Percentiles rank a stretch among this genome's conserved stretches.
phyloP scores from a whole-genome alignment of 2,113 vertebrate species.

The Centropus unirufus region DNA sequence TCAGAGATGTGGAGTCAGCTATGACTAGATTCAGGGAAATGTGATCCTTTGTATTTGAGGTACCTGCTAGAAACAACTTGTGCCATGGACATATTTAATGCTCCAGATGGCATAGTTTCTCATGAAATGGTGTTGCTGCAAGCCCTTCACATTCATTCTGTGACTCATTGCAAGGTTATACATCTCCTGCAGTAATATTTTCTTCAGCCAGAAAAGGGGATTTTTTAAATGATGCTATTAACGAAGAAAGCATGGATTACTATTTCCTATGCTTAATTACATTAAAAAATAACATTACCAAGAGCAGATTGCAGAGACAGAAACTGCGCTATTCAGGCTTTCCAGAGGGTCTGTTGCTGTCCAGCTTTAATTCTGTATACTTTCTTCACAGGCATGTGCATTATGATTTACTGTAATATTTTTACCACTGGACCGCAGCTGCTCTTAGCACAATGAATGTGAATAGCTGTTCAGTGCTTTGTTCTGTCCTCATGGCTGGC shows the following conservation, averaged over 20 bases:
- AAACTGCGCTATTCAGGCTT: neutral
- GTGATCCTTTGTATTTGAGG: neutral
- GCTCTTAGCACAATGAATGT: neutral
- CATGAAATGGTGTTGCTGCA: neutral
- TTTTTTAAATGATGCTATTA: neutral
- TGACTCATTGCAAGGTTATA: neutral
- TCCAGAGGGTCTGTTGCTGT: neutral
- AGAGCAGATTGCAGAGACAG: neutral
- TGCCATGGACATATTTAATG: neutral
- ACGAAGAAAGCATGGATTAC: neutral
- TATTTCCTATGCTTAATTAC: neutral
- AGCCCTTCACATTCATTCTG: neutral
- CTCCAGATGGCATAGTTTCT: constrained; percentile 15
- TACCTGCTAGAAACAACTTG: neutral
- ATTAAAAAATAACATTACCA: neutral
- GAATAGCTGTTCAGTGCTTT: neutral
- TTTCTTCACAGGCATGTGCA: neutral
- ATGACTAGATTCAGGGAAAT: neutral
- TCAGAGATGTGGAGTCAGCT: neutral
- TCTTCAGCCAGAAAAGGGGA: neutral
- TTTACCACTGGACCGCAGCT: neutral
- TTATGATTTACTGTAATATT: neutral
- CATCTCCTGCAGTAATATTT: neutral
- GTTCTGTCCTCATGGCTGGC: neutral
- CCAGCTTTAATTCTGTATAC: neutral